These are phyloP conservation scores for Ophion costatus DNA, from an alignment of 2,888 invertebrate genomes.

Conservation along the genomic window DNA sequence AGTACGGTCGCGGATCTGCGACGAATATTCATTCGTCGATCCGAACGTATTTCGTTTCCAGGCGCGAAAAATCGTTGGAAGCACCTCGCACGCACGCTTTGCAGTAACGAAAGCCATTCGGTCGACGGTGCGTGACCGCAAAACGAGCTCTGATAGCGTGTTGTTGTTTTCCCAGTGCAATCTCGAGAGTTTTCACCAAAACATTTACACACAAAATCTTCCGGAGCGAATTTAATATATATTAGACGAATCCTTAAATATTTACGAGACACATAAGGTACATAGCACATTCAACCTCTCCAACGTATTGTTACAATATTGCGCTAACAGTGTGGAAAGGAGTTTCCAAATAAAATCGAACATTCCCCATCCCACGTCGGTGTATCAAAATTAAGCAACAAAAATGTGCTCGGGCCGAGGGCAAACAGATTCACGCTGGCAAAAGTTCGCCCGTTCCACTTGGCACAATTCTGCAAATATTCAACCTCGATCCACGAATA, in stretches of 20 bases:
- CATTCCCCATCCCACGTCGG: slow-evolving; percentile 13
- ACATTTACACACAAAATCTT: slow-evolving; percentile 18
- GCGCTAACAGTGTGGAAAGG: slow-evolving; percentile 24
- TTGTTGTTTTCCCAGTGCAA: not conserved
- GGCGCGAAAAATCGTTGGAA: no score
- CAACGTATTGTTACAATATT: slow-evolving; percentile 40
- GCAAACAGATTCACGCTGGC: slow-evolving; percentile 30
- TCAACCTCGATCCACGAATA: slow-evolving; percentile 37
- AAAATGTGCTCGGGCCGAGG: slow-evolving; percentile 32
- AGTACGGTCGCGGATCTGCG: no score
- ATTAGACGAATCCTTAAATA: slow-evolving; percentile 56
- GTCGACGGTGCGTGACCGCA: not conserved
- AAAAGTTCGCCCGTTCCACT: slow-evolving; percentile 39
- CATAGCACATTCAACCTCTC: slow-evolving; percentile 59
- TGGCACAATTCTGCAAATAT: slow-evolving; percentile 54
- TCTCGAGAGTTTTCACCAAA: slow-evolving; percentile 1
- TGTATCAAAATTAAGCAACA: slow-evolving; percentile 8
- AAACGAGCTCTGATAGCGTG: not conserved
- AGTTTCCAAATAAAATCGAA: slow-evolving; percentile 43
- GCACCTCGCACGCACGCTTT: not conserved
- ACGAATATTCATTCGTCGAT: no score
- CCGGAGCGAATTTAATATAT: slow-evolving; percentile 31
- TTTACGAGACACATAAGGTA: slow-evolving; percentile 57
- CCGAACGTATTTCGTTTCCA: no score
- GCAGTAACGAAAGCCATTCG: not conserved